Evolutionary conservation across 2,797 vertebrate genomes (phyloP).

Genomic region (Melopsittacus undulatus): DNA sequence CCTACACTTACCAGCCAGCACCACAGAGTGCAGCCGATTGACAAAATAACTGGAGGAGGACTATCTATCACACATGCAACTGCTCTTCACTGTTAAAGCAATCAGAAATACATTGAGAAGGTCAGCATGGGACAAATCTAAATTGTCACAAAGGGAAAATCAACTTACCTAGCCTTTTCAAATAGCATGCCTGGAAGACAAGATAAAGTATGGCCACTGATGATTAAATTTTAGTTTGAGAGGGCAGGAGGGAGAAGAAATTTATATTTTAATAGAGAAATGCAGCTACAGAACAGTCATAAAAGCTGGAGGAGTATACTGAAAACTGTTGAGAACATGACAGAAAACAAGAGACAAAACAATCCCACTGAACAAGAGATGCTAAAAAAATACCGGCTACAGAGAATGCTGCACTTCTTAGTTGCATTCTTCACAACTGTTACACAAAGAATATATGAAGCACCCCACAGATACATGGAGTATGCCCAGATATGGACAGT

Average conservation of each 20-base stretch:
- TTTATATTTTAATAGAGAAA: neutral
- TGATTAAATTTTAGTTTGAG: neutral
- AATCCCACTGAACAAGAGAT: neutral
- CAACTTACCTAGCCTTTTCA: neutral
- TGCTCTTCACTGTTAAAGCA: neutral
- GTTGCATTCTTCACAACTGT: neutral
- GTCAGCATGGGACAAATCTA: neutral
- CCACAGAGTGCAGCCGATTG: neutral
- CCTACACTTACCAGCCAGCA: neutral
- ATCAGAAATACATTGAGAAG: neutral
- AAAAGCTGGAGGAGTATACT: neutral
- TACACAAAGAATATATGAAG: rapidly evolving
- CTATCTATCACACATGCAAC: neutral
- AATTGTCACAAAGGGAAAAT: neutral
- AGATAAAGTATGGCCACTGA: rapidly evolving
- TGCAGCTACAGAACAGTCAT: neutral
- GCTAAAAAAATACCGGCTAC: neutral
- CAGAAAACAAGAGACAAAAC: neutral
- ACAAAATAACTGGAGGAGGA: neutral
- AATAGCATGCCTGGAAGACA: neutral
- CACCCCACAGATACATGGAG: neutral
- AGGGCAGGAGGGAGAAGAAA: neutral
- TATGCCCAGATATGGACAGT: neutral
- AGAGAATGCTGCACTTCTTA: neutral
- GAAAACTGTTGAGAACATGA: neutral